Evolutionary conservation across 30 jellyfish, hydroid and myxozoan species (phyloP).

Genomic region (Hydractinia symbiolongicarpus): DNA sequence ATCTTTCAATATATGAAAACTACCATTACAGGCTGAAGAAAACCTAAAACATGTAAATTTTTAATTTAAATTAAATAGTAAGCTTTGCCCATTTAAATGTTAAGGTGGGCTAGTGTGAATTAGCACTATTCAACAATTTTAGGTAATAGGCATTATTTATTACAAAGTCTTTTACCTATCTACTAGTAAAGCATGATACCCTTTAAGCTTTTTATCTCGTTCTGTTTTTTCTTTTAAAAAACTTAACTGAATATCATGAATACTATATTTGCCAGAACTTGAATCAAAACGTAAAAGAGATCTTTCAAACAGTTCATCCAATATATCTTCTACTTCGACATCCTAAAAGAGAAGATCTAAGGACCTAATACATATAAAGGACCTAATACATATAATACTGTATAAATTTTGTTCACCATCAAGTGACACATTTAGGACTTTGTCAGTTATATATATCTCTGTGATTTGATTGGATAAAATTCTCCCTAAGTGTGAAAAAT

Average conservation of each 20-base stretch:
- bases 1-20: conserved; percentile 7
- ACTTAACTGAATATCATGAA: conserved; percentile 81
- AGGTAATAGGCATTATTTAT: no score
- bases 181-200: conserved; percentile 43
- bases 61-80: not conserved
- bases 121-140: no score
- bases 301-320: conserved; percentile 77
- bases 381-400: no score
- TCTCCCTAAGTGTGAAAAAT: no score
- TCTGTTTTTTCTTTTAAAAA: conserved; percentile 43
- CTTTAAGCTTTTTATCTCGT: conserved; percentile 17
- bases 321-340: conserved; percentile 65
- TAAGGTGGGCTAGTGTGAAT: no score
- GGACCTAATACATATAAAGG: no score
- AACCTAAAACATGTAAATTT: not conserved
- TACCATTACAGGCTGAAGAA: not conserved
- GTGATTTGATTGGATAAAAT: no score
- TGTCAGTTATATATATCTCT: no score
- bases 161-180: conserved; percentile 30
- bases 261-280: conserved; percentile 41
- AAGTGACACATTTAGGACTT: no score
- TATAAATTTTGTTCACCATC: no score
- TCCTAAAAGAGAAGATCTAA: conserved; percentile 26
- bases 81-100: not conserved
- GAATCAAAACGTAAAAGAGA: conserved; percentile 57